Conservation (phyloP, 1,140 invertebrate species). For the Hesperophylax magnus region DNA sequence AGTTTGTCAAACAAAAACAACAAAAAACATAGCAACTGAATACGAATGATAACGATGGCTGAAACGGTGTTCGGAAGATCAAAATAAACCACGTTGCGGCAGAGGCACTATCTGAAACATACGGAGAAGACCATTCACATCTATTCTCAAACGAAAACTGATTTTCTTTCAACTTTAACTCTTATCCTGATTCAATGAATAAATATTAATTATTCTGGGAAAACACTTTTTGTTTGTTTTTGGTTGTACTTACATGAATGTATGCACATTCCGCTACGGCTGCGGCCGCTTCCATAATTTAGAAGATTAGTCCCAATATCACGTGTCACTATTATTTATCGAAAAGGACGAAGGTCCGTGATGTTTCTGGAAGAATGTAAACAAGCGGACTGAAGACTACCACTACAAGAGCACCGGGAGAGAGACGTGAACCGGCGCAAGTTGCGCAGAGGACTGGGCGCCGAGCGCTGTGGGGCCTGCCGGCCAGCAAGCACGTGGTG, state of each 20-base stretch:
- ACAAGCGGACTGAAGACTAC: neutral
- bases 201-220: neutral
- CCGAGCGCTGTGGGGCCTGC: neutral
- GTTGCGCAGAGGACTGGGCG: slow-evolving; percentile 4
- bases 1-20: too few relatives aligned
- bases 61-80: neutral
- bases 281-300: slow-evolving; percentile 11
- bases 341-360: neutral
- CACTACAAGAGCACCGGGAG: neutral
- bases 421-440: neutral
- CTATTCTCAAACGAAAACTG: neutral
- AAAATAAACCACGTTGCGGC: neutral
- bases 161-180: neutral
- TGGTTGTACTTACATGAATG: slow-evolving; percentile 28
- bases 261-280: slow-evolving; percentile 6
- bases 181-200: neutral
- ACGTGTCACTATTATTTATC: slow-evolving; percentile 1
- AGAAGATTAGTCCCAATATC: neutral
- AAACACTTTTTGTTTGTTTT: neutral
- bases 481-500: slow-evolving; percentile 31
- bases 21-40: too few relatives aligned
- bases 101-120: neutral
- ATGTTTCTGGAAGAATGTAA: neutral
- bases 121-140: neutral
- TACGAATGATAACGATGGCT: too few relatives aligned